Percentiles rank a stretch among this genome's conserved stretches.
These are phyloP conservation scores for Chrysocyon brachyurus DNA, from an alignment of 2,797 vertebrate species.

Conservation along the genomic window DNA sequence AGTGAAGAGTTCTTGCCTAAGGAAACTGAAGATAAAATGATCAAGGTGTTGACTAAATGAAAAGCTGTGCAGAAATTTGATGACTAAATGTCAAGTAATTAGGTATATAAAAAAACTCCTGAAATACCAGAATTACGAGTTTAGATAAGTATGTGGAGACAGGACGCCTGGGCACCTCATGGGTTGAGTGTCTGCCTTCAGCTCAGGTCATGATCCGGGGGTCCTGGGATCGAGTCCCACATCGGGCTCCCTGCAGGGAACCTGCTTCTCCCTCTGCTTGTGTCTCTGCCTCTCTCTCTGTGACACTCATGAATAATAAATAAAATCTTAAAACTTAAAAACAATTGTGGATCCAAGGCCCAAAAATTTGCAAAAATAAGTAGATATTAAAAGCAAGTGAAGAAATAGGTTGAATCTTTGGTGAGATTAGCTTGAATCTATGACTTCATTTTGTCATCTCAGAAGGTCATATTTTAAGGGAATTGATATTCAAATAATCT, in stretches of 20 bases:
- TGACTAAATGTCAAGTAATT: background rate
- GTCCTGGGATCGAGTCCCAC: too few relatives aligned
- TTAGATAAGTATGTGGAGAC: background rate
- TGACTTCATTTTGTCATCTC: background rate
- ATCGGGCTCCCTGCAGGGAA: too few relatives aligned
- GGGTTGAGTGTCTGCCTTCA: too few relatives aligned
- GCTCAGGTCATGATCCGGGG: too few relatives aligned
- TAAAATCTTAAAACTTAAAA: too few relatives aligned
- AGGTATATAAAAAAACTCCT: background rate
- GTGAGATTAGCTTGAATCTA: background rate
- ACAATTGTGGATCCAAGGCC: background rate
- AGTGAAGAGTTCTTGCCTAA: background rate
- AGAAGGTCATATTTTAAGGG: background rate
- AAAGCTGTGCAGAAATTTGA: background rate
- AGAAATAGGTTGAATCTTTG: background rate
- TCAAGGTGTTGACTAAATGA: background rate
- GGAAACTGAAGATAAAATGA: background rate
- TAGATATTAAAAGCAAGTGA: background rate
- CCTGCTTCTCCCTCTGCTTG: too few relatives aligned
- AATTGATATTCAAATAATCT: background rate
- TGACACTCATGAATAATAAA: too few relatives aligned
- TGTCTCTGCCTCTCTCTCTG: too few relatives aligned
- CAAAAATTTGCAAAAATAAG: background rate
- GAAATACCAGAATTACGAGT: background rate
- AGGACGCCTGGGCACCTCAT: background rate